phyloP scores from a whole-genome alignment of 2,888 invertebrate species.

The Antheraea assamensis region DNA sequence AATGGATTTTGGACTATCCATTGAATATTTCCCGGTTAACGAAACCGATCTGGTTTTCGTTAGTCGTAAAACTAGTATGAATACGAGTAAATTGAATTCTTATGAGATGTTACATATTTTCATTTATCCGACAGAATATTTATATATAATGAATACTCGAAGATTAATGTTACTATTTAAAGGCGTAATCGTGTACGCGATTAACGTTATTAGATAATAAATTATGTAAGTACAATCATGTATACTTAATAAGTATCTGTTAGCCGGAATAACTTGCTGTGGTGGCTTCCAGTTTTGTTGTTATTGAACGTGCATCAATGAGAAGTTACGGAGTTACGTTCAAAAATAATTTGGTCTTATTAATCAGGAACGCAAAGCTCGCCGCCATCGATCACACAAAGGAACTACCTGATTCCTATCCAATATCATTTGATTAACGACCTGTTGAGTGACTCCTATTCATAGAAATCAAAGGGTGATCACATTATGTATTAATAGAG shows the following conservation, averaged over 20 bases:
- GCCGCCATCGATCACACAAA: slow-evolving; percentile 73
- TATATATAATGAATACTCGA: not conserved
- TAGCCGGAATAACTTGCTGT: slow-evolving; percentile 46
- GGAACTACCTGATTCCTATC: slow-evolving; percentile 77
- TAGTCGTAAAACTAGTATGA: not conserved
- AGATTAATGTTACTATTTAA: slow-evolving; percentile 1
- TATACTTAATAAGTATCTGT: slow-evolving; percentile 20
- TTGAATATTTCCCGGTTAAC: slow-evolving; percentile 5
- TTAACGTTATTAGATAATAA: slow-evolving; percentile 9
- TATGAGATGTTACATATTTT: slow-evolving; percentile 14
- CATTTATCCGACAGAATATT: not conserved
- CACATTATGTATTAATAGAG: slow-evolving; percentile 78
- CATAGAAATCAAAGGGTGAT: slow-evolving; percentile 74
- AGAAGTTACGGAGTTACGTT: slow-evolving; percentile 39
- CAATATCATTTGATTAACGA: slow-evolving; percentile 80
- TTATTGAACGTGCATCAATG: not conserved
- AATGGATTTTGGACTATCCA: slow-evolving; percentile 9
- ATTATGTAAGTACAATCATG: slow-evolving; percentile 4
- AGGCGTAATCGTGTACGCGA: not conserved
- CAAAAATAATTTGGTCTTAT: slow-evolving; percentile 65
- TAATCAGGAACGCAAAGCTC: slow-evolving; percentile 68
- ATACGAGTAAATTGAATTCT: slow-evolving; percentile 13
- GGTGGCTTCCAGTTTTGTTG: slow-evolving; percentile 45
- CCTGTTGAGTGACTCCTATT: slow-evolving; percentile 80
- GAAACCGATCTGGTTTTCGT: slow-evolving; percentile 13